phyloP scores from a whole-genome alignment of 2,797 vertebrate genomes.

The Propithecus perrieri region DNA sequence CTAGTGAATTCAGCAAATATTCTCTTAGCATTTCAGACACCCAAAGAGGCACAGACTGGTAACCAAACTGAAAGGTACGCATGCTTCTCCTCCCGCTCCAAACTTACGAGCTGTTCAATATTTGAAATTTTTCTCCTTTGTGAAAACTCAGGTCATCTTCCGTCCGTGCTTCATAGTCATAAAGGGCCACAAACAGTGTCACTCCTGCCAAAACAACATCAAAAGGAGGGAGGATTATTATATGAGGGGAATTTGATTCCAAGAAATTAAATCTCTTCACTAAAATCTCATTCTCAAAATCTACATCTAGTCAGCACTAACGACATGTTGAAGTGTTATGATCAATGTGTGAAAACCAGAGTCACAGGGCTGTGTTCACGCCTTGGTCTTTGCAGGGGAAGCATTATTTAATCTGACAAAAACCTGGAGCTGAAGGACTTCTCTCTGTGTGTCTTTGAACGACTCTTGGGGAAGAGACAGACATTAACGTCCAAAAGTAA shows the following conservation, averaged over 20 bases:
- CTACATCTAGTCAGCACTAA: neutral
- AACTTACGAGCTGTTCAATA: constrained; percentile 99
- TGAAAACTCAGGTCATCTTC: constrained; percentile 98
- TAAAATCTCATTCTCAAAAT: neutral
- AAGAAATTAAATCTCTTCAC: neutral
- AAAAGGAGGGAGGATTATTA: neutral
- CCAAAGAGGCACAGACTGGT: neutral
- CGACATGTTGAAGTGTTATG: neutral
- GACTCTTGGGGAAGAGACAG: neutral
- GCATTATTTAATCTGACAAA: neutral
- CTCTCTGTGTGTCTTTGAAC: neutral
- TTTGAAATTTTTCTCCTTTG: constrained; percentile 98
- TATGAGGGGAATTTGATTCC: neutral
- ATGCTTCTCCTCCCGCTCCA: neutral
- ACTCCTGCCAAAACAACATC: constrained; percentile 89
- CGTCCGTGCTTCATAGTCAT: constrained; percentile 97
- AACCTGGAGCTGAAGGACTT: neutral
- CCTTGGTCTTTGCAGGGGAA: neutral
- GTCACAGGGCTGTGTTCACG: neutral
- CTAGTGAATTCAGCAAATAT: neutral
- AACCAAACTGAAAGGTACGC: neutral
- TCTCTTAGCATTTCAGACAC: neutral
- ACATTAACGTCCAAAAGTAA: neutral
- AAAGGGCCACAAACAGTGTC: constrained; percentile 98
- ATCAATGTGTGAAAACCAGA: neutral